Base-by-base conservation (phyloP, 2,888 invertebrate species). In the Lithophane ornitopus region DNA sequence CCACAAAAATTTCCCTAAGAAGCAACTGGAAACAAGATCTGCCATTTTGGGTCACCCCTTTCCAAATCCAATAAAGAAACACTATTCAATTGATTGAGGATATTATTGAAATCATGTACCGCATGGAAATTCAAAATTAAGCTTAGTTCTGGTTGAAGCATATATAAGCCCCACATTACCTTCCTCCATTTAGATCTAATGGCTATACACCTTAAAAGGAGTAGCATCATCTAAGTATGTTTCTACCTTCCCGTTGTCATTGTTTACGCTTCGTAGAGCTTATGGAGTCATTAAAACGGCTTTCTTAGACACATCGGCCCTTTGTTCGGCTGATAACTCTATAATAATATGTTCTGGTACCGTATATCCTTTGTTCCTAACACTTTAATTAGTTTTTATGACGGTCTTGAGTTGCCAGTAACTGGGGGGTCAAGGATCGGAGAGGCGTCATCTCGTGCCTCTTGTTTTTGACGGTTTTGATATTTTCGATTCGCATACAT, bases 321-420 rank as follows among this genome's bases (percentile, higher is more conserved):
- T 90, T 89, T 90, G 89, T 90, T 87, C 77, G 58, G 71, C 80
- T 89, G 87, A 89, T 89, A 89, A 89, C 87, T 89, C 87, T 87
- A 83, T 89, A 85, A 86, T 85, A 85, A 84, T 82, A 85, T 82
- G 82, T 86, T 78, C 82, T 81, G 70, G 74, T 83, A 72, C 78
- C 82, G 73, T 84, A 86, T 89, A 86, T 89, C 90, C 90, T 91
- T 90, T 91, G 89, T 90, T 81, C 76, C 80, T 85, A 87, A 84
- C 87, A 78, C 78, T 91, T 91, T 90, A 91, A 91, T 91, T 91
- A 90, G 89, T 90, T 91, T 91, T 91, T 91, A 91, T 89, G 85
- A 74, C 73, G 79, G 81, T 81, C 75, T 81, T 66, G 59, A 76
- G 77, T 76, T 68, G 74, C 54, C 70, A 58, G 62, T 78, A 70